Base-by-base conservation (phyloP, 1,140 invertebrate genomes). In the Papilio xuthus region DNA sequence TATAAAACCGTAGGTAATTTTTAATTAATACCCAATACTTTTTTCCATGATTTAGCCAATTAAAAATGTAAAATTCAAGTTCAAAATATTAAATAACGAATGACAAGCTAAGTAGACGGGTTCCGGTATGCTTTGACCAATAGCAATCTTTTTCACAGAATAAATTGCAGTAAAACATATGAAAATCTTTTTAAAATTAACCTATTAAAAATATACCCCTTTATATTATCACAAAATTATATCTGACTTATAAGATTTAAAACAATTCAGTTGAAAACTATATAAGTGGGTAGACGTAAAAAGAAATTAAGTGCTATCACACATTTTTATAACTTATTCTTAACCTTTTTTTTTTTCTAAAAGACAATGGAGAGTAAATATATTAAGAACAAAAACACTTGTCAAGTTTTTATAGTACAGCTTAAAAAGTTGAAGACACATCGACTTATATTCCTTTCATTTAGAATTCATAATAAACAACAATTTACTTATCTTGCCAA, bases 151-250 rank as follows among this genome's bases (percentile, higher is more conserved):
- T 47, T 18, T n/a, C n/a, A n/a, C n/a, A 18, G 15, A 47, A 47
- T 47, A 15, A 47, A 18, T 1, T 47, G 4, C 18, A 18, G 4
- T 15, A 4, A 47, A 10, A 6, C 15, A 47, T 47, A 47, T 18
- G 18, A 18, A 47, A 37, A 37, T 37, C 32, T 37, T 37, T 37
- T 37, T 6, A 37, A 37, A 37, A 37, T 37, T 37, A 37, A 37
- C 32, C 32, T 37, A 37, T 3, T 37, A 37, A 37, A 37, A 47
- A 47, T 76, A 70, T 69, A 32, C 15, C 26, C 28, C 67, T 37
- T 4, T 69, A 20, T 72, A 72, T 37, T 37, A 44, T 73, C 37
- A 47, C 20, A 73, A 41, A 28, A 73, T 73, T 73, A 73, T 15
- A 73, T 50, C 42, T 26, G 28, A 73, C 13, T 3, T 15, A 13